Evolutionary conservation across 2,888 invertebrate species (phyloP), one percentile per base, ranked within the genome.

Genomic region (Notodonta dromedarius): DNA sequence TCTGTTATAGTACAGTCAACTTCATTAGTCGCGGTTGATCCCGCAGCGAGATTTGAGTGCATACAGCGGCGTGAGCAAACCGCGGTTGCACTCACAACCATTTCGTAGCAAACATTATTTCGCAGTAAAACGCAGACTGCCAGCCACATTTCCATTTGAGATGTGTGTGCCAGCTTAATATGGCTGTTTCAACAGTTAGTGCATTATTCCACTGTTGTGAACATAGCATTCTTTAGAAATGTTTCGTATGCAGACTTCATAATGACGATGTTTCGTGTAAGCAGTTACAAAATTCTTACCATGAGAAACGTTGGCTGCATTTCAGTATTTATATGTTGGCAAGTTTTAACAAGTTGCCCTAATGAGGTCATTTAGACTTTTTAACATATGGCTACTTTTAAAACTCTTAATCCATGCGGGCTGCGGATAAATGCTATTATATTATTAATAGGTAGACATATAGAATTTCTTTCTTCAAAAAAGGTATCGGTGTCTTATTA

Each of bases 401-500:
- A 6, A 35, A 35, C 5, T 35, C 7, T 35, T 6, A 35, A 35
- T 35, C 7, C 35, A 35, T 3, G 35, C 35, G 35, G 35, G 35
- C 7, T 35, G 35, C 2, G 2, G 2, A 11, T 4, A 42, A 2
- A 42, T 11, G 42, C 11, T 42, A 42, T 42, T 3, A 11, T 42
- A 42, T 42, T 42, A 42, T 42, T 11, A 42, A 3, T 42, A 42
- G 42, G 42, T 42, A 39, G 6, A 39, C 8, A 16, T 14, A 6
- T 16, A 16, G 7, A 50, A 50, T 50, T 0, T 8, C 14, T 50
- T 50, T 16, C 7, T 16, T 4, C 7, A 50, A 50, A 50, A 46
- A 32, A 13, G 52, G 52, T 12, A 35, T 52, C 32, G 32, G 32
- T 32, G 14, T 62, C 56, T 61, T 62, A 52, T 73, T 73, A 76